phyloP scores from a whole-genome alignment of 2,113 vertebrate genomes.

The Vanacampus margaritifer region DNA sequence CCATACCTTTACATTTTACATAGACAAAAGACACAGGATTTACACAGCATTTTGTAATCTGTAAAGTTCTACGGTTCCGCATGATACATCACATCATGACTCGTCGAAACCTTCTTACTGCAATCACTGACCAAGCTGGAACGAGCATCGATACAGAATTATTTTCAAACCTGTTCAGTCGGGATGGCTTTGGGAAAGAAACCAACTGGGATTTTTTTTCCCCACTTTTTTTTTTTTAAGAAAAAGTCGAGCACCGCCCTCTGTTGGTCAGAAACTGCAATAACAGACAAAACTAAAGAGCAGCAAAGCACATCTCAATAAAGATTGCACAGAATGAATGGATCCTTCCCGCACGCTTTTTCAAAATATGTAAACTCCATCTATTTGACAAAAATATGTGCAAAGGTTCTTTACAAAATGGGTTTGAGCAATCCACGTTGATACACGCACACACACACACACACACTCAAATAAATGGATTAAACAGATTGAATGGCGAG shows the following conservation, averaged over 20 bases:
- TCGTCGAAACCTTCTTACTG: conserved; percentile 16
- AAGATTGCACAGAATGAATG: conserved; percentile 32
- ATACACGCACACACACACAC: not conserved
- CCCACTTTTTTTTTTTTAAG: not conserved
- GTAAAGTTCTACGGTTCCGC: conserved; percentile 35
- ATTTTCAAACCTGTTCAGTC: conserved; percentile 7
- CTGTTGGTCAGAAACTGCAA: conserved; percentile 28
- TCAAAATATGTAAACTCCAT: conserved; percentile 37
- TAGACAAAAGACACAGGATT: conserved; percentile 59
- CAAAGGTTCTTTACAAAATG: conserved; percentile 52
- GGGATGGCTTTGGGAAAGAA: conserved; percentile 12
- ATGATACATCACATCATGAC: conserved; percentile 19
- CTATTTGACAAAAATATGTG: conserved; percentile 57
- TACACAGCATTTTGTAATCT: conserved; percentile 61
- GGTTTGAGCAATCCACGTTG: conserved; percentile 57
- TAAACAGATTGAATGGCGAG: not conserved
- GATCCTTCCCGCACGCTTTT: conserved; percentile 33
- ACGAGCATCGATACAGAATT: conserved; percentile 7
- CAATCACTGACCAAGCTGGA: conserved; percentile 23
- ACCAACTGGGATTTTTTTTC: not conserved
- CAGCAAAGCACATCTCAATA: conserved; percentile 36
- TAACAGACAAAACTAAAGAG: conserved; percentile 31
- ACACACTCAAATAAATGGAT: conserved; percentile 6
- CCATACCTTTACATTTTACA: conserved; percentile 75
- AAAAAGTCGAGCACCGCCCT: conserved; percentile 34